Conservation (phyloP, 2,888 invertebrate genomes). For the Xanthia togata region DNA sequence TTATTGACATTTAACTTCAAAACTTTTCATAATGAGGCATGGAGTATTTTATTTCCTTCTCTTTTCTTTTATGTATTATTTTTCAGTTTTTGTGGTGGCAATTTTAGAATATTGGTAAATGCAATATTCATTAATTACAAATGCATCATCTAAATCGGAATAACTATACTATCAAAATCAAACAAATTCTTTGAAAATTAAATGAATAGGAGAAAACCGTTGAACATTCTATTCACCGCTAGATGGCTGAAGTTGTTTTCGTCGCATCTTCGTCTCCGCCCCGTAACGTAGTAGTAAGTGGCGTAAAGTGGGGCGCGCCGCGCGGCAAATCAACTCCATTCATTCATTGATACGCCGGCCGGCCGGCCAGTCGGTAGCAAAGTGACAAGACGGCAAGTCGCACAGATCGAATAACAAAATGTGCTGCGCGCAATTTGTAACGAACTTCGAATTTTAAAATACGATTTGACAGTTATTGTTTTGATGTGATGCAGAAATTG, state of each 20-base stretch:
- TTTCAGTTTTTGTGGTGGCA: background rate
- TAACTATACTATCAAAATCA: too few species aligned
- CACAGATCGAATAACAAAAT: constrained; percentile 67
- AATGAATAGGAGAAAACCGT: background rate
- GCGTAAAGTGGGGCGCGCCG: constrained; percentile 64
- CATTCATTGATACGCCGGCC: constrained; percentile 83
- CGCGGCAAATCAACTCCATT: constrained; percentile 77
- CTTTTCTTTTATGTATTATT: background rate
- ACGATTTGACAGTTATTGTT: constrained; percentile 81
- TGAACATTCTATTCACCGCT: constrained; percentile 51
- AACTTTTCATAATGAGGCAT: too few species aligned
- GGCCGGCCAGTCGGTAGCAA: constrained; percentile 73
- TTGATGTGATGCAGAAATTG: constrained; percentile 57
- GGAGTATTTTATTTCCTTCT: background rate
- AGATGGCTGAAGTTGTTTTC: constrained; percentile 59
- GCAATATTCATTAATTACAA: too few species aligned
- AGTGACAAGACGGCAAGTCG: constrained; percentile 54
- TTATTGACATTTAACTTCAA: background rate
- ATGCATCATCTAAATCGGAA: too few species aligned
- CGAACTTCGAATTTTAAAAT: constrained; percentile 86
- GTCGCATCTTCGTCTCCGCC: constrained; percentile 62
- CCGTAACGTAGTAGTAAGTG: constrained; percentile 65
- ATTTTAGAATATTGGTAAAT: background rate
- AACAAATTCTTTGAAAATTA: background rate
- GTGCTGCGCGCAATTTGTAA: constrained; percentile 80